phyloP scores from a whole-genome alignment of 2,113 vertebrate species.

The Talpa occidentalis region DNA sequence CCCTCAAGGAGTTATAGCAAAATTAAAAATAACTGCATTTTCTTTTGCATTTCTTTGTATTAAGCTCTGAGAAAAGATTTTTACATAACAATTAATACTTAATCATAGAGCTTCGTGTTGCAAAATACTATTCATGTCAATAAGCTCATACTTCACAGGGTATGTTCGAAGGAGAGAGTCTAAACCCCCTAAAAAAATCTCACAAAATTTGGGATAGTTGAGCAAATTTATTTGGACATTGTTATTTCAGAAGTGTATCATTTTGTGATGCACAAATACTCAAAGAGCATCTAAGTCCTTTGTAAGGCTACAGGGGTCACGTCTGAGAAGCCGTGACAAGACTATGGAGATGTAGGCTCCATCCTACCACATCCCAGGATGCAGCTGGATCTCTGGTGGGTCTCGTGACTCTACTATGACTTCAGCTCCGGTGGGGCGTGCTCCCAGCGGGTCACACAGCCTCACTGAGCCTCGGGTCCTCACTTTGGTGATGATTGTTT shows the following conservation, averaged over 20 bases:
- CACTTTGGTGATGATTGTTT: neutral
- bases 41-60: conserved; percentile 45
- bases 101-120: neutral
- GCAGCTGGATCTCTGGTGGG: neutral
- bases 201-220: neutral
- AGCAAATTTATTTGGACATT: neutral
- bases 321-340: neutral
- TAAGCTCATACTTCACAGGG: neutral
- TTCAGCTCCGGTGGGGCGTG: too few species aligned
- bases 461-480: neutral
- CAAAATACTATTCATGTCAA: neutral
- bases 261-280: neutral
- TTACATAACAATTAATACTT: neutral
- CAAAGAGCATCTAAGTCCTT: neutral
- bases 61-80: conserved; percentile 47
- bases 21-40: conserved; percentile 51
- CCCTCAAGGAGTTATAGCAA: neutral
- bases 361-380: neutral
- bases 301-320: too few species aligned
- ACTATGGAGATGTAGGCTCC: neutral
- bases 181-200: neutral
- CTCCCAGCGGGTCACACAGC: neutral
- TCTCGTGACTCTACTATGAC: neutral
- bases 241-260: neutral
- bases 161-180: conserved; percentile 21